These are phyloP conservation scores for Ara ararauna DNA, from an alignment of 2,797 vertebrate species.

Conservation along the genomic window DNA sequence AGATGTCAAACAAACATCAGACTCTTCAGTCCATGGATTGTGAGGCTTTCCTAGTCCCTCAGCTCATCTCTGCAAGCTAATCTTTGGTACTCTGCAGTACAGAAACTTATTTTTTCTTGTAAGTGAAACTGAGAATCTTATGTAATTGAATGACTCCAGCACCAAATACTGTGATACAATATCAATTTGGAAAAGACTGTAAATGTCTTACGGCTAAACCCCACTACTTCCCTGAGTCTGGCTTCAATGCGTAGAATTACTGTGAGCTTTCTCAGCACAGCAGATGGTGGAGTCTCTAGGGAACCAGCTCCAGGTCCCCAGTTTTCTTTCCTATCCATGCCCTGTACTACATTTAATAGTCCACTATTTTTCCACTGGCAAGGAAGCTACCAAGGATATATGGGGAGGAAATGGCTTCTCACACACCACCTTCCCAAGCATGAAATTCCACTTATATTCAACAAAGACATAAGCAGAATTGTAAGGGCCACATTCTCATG, in stretches of 20 bases:
- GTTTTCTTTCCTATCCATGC: neutral
- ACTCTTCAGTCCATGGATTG: neutral
- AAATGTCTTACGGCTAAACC: constrained; percentile 2
- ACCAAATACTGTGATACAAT: constrained; percentile 14
- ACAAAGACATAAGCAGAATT: neutral
- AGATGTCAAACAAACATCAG: neutral
- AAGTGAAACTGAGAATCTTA: constrained; percentile 33
- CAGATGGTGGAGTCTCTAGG: neutral
- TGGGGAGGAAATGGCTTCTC: neutral
- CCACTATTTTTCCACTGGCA: neutral
- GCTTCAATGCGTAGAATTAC: neutral
- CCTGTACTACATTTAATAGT: neutral
- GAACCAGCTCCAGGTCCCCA: neutral
- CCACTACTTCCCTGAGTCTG: neutral
- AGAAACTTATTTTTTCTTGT: constrained; percentile 19
- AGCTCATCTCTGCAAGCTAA: neutral
- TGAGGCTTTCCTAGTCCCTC: neutral
- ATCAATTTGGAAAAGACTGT: constrained; percentile 15
- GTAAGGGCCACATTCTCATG: neutral
- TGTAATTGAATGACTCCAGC: neutral
- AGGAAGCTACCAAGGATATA: neutral
- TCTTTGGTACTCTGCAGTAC: neutral
- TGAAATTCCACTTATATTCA: neutral
- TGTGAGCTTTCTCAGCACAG: neutral
- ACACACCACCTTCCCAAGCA: rapidly evolving